Evolutionary conservation across 2,113 vertebrate genomes (phyloP).

Genomic region (Toxotes jaculatrix): DNA sequence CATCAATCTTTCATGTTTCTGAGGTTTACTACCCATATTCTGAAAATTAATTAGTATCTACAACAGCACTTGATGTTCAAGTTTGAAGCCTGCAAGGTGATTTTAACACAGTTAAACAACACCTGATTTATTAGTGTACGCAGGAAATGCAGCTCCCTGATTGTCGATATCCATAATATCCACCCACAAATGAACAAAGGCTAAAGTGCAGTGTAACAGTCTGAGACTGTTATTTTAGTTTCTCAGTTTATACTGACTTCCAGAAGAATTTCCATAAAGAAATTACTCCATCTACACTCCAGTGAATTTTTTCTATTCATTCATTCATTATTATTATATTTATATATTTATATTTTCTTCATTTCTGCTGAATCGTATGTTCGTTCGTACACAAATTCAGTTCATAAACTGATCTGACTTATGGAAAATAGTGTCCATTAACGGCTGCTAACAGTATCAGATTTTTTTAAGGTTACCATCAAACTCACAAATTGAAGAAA

Average conservation of each 20-base stretch:
- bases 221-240: too few relatives aligned
- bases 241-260: too few relatives aligned
- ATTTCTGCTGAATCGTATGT: neutral
- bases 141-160: neutral
- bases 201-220: too few relatives aligned
- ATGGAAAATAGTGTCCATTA: neutral
- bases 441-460: neutral
- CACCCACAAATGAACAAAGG: neutral
- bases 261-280: too few relatives aligned
- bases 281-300: neutral
- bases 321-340: neutral
- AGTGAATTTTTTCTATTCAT: neutral
- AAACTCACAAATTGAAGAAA: neutral
- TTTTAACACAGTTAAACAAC: neutral
- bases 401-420: neutral
- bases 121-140: neutral
- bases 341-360: neutral
- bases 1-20: neutral
- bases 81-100: neutral
- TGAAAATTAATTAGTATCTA: constrained; percentile 3
- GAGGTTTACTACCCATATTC: neutral
- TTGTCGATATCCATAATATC: neutral
- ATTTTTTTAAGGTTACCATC: neutral
- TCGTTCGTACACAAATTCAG: neutral
- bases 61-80: neutral